phyloP scores from a whole-genome alignment of 2,797 vertebrate genomes.

The Tympanoctomys barrerae region DNA sequence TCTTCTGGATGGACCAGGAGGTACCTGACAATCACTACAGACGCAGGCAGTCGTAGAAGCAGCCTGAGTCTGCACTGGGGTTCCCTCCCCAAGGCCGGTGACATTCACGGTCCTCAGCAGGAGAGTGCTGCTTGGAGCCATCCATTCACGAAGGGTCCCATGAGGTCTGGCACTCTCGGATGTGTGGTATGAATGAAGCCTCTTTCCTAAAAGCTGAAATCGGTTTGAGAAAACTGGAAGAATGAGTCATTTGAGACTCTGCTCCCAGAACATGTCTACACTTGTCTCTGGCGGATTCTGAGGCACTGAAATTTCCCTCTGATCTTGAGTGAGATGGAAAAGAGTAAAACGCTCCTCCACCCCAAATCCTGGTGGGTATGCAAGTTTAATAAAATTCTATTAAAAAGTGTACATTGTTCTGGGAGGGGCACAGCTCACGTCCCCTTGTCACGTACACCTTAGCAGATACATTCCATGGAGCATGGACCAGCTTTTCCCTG shows the following conservation, averaged over 20 bases:
- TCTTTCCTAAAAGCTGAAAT: constrained; percentile 69
- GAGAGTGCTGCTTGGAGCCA: neutral
- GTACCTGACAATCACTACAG: neutral
- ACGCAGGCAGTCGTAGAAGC: neutral
- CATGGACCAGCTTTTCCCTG: neutral
- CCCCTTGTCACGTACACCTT: neutral
- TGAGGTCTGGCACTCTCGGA: constrained; percentile 32
- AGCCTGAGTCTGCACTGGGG: neutral
- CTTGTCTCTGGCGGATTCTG: constrained; percentile 68
- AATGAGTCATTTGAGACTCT: constrained; percentile 72
- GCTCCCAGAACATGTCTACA: constrained; percentile 64
- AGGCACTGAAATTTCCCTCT: constrained; percentile 56
- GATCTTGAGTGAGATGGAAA: constrained; percentile 60
- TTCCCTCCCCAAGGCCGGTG: neutral
- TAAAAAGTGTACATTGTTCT: neutral
- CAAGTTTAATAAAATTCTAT: constrained; percentile 7
- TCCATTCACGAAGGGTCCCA: neutral
- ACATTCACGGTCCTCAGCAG: neutral
- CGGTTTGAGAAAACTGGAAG: constrained; percentile 68
- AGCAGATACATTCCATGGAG: neutral
- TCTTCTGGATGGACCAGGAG: neutral
- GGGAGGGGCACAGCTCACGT: neutral
- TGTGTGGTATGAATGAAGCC: constrained; percentile 59
- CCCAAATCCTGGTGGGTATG: neutral
- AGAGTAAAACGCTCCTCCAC: neutral